Evolutionary conservation across 2,113 vertebrate genomes (phyloP).

Genomic region (Laterallus jamaicensis): DNA sequence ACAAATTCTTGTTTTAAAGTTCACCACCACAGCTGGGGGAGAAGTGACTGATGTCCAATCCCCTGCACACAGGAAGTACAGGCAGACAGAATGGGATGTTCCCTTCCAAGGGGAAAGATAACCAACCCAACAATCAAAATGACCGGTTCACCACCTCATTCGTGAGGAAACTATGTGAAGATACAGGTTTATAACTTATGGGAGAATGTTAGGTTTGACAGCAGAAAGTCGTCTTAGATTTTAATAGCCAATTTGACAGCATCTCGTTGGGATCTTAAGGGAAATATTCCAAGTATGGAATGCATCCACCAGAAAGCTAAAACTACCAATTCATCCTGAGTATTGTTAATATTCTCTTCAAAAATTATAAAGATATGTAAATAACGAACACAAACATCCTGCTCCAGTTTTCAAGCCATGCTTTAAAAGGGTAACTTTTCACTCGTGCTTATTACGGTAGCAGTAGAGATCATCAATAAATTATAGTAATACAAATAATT

Average conservation of each 20-base stretch:
- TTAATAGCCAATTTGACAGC: neutral
- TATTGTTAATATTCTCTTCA: neutral
- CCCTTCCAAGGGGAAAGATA: neutral
- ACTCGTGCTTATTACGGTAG: neutral
- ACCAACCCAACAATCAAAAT: neutral
- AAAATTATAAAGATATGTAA: neutral
- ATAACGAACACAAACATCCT: neutral
- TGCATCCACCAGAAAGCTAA: neutral
- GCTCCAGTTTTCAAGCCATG: neutral
- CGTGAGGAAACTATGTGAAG: neutral
- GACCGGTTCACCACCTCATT: neutral
- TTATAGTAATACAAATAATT: conserved; percentile 15
- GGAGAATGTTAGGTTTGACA: neutral
- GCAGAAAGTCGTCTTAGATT: neutral
- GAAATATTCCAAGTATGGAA: neutral
- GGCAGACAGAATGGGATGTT: neutral
- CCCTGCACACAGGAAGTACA: neutral
- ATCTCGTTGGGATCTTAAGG: neutral
- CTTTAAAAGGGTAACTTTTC: neutral
- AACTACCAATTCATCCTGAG: conserved; percentile 5
- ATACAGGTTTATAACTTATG: neutral
- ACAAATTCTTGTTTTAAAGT: neutral
- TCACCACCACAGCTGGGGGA: neutral
- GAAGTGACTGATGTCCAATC: neutral
- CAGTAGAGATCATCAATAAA: neutral